Conservation (phyloP, 2,888 invertebrate species). For the Acanthopleura granulata region DNA sequence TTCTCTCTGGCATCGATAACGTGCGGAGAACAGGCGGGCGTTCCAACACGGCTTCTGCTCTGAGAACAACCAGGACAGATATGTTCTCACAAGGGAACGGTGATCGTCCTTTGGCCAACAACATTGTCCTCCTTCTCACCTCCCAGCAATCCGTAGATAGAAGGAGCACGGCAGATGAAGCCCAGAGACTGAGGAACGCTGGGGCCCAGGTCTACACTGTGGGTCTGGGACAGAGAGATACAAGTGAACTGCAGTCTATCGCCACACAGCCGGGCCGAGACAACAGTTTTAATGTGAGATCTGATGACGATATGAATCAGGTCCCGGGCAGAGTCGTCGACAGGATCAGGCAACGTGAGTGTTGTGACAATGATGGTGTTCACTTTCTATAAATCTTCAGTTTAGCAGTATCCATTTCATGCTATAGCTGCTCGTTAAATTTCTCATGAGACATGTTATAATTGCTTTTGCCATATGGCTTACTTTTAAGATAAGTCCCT, state of each 20-base stretch:
- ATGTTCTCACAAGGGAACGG: conserved; percentile 49
- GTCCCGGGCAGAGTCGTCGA: neutral
- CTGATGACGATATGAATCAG: neutral
- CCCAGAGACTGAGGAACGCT: neutral
- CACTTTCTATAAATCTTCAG: no score
- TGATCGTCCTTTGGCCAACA: conserved; percentile 49
- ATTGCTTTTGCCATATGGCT: neutral
- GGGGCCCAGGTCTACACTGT: conserved; percentile 2
- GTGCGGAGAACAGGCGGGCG: neutral
- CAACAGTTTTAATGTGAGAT: conserved; percentile 1
- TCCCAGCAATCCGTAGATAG: conserved; percentile 30
- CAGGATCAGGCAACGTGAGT: conserved; percentile 3
- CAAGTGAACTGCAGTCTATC: neutral
- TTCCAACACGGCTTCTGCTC: neutral
- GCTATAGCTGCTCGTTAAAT: neutral
- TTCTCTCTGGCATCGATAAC: neutral
- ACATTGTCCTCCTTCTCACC: conserved; percentile 52
- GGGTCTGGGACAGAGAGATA: neutral
- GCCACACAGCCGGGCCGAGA: neutral
- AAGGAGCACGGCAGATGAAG: neutral
- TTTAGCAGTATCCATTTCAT: no score
- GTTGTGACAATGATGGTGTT: no score
- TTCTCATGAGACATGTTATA: neutral
- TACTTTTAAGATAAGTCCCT: no score
- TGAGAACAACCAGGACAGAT: conserved; percentile 26